Evolutionary conservation across 2,113 vertebrate genomes (phyloP), one percentile per base, ranked within the genome.

Genomic region (Notiomystis cincta): DNA sequence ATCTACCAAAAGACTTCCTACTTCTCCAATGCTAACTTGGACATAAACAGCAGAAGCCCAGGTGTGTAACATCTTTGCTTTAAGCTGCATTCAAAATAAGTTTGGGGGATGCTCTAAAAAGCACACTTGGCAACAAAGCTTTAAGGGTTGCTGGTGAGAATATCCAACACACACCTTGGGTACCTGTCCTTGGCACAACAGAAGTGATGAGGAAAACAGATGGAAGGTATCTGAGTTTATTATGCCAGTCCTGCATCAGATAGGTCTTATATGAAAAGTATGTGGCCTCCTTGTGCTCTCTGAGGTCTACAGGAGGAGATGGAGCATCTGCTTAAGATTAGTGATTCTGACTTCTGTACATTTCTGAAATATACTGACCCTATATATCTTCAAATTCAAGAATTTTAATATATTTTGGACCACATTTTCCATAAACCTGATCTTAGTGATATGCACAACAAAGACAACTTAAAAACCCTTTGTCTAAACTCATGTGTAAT

Each of bases 11-110:
- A 35, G 18, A 50, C 21, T 60, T 48, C 14, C 44, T 19, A 42
- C 24, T 62, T 73, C 28, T 48, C 42, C 50, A 45, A 3, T 19
- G n/a, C 20, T 28, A 64, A 40, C 6, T 7, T 48, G 53, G 71
- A 54, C 57, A 37, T 0, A 1, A 75, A n/a, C 38, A 91, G 54
- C 37, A 48, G 58, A 82, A 82, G 19, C 28, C 20, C 33, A 67
- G 42, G 58, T 0, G 0, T 0, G 0, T 9, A 66, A 17, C 33
- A 40, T 35, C 11, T 81, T 81, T 87, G 19, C 35, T 65, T 80
- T 60, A 33, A 47, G 15, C 20, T 4, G 19, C 61, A 35, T 45
- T 45, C 38, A 53, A 75, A 71, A 23, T 13, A 76, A 51, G 10
- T 44, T 81, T 42, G 53, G 33, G 13, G 15, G 17, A 73, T 53